These are phyloP conservation scores for Parotocinclus haroldoi DNA, from an alignment of 2,797 vertebrate species.

Conservation along the genomic window DNA sequence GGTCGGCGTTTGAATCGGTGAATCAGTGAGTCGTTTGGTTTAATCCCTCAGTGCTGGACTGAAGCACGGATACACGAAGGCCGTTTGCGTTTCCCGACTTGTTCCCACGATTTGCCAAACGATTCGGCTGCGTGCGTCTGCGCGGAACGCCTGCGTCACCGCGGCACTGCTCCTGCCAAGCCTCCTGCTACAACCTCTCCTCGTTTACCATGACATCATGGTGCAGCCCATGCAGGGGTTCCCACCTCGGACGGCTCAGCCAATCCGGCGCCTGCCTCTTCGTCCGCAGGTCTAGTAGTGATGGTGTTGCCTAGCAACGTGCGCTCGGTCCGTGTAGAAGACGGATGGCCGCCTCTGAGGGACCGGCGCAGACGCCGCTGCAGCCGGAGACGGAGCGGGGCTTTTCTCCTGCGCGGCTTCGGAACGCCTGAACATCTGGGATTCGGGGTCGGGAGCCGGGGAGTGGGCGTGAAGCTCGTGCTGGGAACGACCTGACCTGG, in stretches of 20 bases:
- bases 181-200: not conserved
- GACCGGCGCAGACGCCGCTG: slow-evolving; percentile 2
- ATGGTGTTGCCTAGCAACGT: slow-evolving; percentile 79
- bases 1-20: too few relatives aligned
- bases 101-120: too few relatives aligned
- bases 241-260: slow-evolving; percentile 55
- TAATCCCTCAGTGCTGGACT: too few relatives aligned
- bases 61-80: too few relatives aligned
- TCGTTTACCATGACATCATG: slow-evolving; percentile 54
- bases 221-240: slow-evolving; percentile 55
- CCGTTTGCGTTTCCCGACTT: too few relatives aligned
- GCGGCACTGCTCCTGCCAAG: too few relatives aligned
- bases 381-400: not conserved
- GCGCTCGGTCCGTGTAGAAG: slow-evolving; percentile 65
- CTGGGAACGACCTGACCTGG: not conserved
- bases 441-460: not conserved
- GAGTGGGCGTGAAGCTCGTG: not conserved
- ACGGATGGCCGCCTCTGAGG: not conserved
- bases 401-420: not conserved
- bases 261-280: slow-evolving; percentile 63
- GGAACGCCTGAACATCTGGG: not conserved
- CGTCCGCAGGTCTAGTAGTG: slow-evolving; percentile 80
- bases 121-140: too few relatives aligned
- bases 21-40: too few relatives aligned
- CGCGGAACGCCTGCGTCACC: too few relatives aligned